A percentile compares a stretch with the other conserved stretches of the same genome.
Conservation (phyloP, 2,113 vertebrate genomes). For the Zingel zingel region DNA sequence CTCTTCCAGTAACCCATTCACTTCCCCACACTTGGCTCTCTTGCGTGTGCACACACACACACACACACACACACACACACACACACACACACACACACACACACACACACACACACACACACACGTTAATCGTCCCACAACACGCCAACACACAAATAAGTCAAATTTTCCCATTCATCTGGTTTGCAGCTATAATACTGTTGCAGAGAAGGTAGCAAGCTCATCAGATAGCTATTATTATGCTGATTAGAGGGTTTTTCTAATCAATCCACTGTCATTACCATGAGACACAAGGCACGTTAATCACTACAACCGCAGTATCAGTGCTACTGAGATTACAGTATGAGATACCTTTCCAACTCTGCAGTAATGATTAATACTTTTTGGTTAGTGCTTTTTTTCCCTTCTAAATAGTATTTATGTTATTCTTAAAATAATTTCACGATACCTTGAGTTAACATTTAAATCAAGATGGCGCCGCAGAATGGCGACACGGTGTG, state of each 20-base stretch:
- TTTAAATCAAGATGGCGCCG: too few relatives aligned
- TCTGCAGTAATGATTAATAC: neutral
- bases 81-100: neutral
- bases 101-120: fast-evolving
- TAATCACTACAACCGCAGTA: neutral
- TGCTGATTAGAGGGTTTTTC: neutral
- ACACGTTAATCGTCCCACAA: too few relatives aligned
- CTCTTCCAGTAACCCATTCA: neutral
- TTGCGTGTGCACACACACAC: neutral
- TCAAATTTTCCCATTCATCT: neutral
- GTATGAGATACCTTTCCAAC: neutral
- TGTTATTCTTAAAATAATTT: neutral
- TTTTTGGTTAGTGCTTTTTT: neutral
- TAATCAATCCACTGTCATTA: neutral
- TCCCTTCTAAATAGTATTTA: neutral
- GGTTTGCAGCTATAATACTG: neutral
- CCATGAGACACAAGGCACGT: neutral
- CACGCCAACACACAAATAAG: neutral
- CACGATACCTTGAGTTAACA: neutral
- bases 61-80: neutral
- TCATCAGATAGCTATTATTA: neutral
- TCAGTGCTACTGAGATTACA: neutral
- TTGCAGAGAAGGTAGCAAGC: neutral
- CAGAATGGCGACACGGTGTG: too few relatives aligned
- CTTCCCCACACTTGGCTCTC: neutral